Base-by-base conservation (phyloP, 2,113 vertebrate genomes). In the Microtus richardsoni region DNA sequence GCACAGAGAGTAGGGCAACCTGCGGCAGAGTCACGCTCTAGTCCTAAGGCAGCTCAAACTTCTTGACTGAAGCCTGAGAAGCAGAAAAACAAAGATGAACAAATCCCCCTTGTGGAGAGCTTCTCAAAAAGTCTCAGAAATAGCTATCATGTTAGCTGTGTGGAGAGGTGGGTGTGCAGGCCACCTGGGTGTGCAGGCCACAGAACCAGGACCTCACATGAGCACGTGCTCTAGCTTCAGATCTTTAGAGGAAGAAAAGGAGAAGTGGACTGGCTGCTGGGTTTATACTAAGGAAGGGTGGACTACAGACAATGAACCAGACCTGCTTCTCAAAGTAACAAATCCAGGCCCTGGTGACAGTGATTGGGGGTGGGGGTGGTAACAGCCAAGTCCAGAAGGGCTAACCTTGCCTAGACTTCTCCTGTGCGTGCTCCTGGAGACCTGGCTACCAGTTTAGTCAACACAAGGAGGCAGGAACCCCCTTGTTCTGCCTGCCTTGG, bases 161-260 rank as follows among this genome's bases (percentile, higher is more conserved):
- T 75, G 44, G 44, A 24, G 83, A 22, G 44, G 30, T 2, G 30
- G 64, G 44, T 16, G 33, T 49, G 12, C 87, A 39, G 26, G 71
- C 3, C 2, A 24, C 0, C n/a, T 2, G 30, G 64, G 44, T 16
- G 33, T 49, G 12, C 87, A 39, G 26, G 71, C 3, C 2, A 24
- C 0, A 47, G 28, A 62, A 36, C 70, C 54, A 75, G 71, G 24
- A 39, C 71, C 30, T 62, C 11, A 26, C 7, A 36, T 52, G 49
- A 52, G 49, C 39, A 41, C 16, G 30, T 49, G 39, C 39, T 77
- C 58, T 64, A 47, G 28, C 4, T n/a, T 41, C 14, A 17, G 16
- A 74, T 74, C 90, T 86, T 95, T 80, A 89, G 49, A 88, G 83
- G 10, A 89, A 91, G 58, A 84, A 90, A 66, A 58, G 22, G 9